Percentiles rank a stretch among this genome's conserved stretches.
phyloP scores from a whole-genome alignment of 2,113 vertebrate species.

The Nestor notabilis region DNA sequence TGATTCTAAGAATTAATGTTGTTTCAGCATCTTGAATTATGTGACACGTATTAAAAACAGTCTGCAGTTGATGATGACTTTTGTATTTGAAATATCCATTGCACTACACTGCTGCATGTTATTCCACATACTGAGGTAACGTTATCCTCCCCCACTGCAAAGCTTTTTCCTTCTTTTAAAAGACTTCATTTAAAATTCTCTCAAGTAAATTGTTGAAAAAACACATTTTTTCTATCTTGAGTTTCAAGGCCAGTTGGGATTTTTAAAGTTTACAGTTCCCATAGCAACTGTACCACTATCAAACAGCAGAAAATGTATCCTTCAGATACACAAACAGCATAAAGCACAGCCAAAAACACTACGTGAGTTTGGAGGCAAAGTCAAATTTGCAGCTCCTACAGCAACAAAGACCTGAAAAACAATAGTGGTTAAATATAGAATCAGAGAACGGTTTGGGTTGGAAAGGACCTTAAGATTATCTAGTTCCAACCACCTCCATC shows the following conservation, averaged over 20 bases:
- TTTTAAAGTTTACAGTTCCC: constrained; percentile 18
- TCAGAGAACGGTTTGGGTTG: not conserved
- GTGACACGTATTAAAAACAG: not conserved
- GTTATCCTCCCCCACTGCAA: not conserved
- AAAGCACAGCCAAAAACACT: not conserved
- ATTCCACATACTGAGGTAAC: not conserved
- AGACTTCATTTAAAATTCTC: not conserved
- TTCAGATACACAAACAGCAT: not conserved
- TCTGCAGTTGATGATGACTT: not conserved
- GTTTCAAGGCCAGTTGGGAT: constrained; percentile 3
- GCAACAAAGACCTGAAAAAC: not conserved
- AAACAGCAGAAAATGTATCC: not conserved
- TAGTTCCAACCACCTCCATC: not conserved
- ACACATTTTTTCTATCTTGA: not conserved
- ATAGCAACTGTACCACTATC: constrained; percentile 10
- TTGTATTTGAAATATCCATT: not conserved
- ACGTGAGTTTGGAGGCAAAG: not conserved
- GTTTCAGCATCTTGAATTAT: not conserved
- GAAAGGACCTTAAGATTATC: not conserved
- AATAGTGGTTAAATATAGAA: not conserved
- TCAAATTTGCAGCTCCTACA: not conserved
- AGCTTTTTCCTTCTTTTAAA: not conserved
- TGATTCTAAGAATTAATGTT: not conserved
- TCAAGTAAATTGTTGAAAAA: not conserved
- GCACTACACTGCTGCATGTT: not conserved